Evolutionary conservation across 2,888 invertebrate species (phyloP).

Genomic region (Melanargia galathea): DNA sequence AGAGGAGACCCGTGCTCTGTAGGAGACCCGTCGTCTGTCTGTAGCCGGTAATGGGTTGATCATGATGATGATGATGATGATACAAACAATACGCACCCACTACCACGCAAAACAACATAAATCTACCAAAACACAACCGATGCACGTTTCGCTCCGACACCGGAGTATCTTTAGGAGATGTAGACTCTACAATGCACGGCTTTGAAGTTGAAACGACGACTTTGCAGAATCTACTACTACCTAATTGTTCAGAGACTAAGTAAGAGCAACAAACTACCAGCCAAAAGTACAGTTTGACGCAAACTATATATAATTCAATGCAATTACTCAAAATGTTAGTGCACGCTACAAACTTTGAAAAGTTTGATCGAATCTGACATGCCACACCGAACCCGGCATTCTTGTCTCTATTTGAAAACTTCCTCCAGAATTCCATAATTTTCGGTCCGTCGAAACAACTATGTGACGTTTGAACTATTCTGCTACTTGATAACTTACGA

Average conservation of each 20-base stretch:
- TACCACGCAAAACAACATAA: no score
- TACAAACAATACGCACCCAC: no score
- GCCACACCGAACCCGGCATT: constrained; percentile 40
- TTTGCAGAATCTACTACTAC: not conserved
- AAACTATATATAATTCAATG: constrained; percentile 41
- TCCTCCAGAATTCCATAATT: constrained; percentile 29
- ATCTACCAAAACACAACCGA: no score
- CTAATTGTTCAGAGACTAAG: not conserved
- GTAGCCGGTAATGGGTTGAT: no score
- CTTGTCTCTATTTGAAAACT: constrained; percentile 39
- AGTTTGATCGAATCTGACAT: constrained; percentile 53
- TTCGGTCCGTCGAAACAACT: constrained; percentile 33
- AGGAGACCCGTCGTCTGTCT: no score
- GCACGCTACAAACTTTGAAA: constrained; percentile 43
- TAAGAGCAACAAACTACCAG: constrained; percentile 12
- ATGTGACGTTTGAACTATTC: constrained; percentile 30
- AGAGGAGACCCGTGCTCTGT: no score
- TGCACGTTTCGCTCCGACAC: no score
- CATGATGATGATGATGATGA: no score
- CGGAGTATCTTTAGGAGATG: no score
- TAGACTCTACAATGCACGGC: no score
- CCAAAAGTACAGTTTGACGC: constrained; percentile 28
- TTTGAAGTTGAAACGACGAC: no score
- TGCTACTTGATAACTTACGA: constrained; percentile 20
- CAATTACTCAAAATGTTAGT: constrained; percentile 50